These are phyloP conservation scores for Phocides pigmalion DNA, from an alignment of 1,140 invertebrate species.

Conservation along the genomic window DNA sequence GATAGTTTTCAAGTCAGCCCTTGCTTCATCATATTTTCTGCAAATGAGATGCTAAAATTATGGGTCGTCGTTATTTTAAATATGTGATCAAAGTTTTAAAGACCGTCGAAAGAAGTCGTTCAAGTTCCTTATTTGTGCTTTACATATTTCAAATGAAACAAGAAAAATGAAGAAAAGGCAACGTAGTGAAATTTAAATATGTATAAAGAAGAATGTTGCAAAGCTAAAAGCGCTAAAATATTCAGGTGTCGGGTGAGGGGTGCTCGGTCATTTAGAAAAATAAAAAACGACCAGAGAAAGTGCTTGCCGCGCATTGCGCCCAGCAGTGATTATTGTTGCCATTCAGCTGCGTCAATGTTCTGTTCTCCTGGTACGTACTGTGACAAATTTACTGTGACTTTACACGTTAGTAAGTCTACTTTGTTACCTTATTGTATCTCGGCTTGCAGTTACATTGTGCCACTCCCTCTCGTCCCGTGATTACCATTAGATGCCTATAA, in stretches of 20 bases:
- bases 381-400: not conserved
- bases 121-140: not conserved
- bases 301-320: not conserved
- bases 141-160: not conserved
- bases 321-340: slow-evolving; percentile 2
- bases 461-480: no score
- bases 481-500: no score
- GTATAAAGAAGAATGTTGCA: slow-evolving; percentile 47
- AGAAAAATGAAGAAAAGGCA: slow-evolving; percentile 6
- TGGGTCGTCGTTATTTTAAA: no score
- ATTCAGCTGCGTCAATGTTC: not conserved
- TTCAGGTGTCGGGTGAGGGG: slow-evolving; percentile 38
- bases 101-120: not conserved
- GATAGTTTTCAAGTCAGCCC: no score
- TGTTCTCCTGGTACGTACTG: not conserved
- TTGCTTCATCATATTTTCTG: no score
- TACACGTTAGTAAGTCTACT: not conserved
- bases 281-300: slow-evolving; percentile 18
- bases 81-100: no score
- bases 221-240: slow-evolving; percentile 46
- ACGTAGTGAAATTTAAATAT: slow-evolving; percentile 39
- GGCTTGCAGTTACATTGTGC: no score
- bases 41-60: no score
- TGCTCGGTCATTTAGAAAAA: slow-evolving; percentile 36
- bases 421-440: no score